Evolutionary conservation across 2,888 invertebrate genomes (phyloP).

Genomic region (Melinaea menophilus): DNA sequence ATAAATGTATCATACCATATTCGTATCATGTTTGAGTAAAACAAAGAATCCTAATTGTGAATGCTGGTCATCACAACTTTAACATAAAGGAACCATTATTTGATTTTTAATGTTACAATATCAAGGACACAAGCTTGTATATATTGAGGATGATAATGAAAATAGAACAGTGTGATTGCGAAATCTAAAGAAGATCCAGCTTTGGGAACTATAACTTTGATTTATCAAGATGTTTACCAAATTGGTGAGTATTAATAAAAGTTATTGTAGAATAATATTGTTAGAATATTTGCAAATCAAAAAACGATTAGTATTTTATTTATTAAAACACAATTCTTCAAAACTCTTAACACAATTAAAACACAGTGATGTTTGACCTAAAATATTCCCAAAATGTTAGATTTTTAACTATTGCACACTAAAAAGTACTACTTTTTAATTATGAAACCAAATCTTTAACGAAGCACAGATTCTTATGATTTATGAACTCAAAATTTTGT

Average conservation of each 20-base stretch:
- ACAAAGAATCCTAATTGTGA: constrained; percentile 67
- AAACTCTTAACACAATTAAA: too few relatives aligned
- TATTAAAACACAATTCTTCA: too few relatives aligned
- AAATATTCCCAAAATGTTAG: too few relatives aligned
- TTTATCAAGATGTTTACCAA: constrained; percentile 58
- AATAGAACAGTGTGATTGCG: constrained; percentile 41
- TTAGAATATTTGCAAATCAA: too few relatives aligned
- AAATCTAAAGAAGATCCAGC: constrained; percentile 30
- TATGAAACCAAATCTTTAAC: too few relatives aligned
- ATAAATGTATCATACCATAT: constrained; percentile 34
- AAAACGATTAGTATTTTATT: too few relatives aligned
- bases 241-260: constrained; percentile 51
- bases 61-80: constrained; percentile 61
- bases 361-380: too few relatives aligned
- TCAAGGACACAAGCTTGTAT: constrained; percentile 66
- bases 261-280: too few relatives aligned
- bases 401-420: too few relatives aligned
- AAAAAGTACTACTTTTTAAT: too few relatives aligned
- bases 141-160: constrained; percentile 50
- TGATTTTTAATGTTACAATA: constrained; percentile 62
- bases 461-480: too few relatives aligned
- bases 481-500: too few relatives aligned
- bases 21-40: constrained; percentile 44
- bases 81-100: constrained; percentile 65
- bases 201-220: constrained; percentile 23